A percentile compares a stretch with the other conserved stretches of the same genome.
Conservation (phyloP, 2,113 vertebrate genomes). For the Saccopteryx bilineata region DNA sequence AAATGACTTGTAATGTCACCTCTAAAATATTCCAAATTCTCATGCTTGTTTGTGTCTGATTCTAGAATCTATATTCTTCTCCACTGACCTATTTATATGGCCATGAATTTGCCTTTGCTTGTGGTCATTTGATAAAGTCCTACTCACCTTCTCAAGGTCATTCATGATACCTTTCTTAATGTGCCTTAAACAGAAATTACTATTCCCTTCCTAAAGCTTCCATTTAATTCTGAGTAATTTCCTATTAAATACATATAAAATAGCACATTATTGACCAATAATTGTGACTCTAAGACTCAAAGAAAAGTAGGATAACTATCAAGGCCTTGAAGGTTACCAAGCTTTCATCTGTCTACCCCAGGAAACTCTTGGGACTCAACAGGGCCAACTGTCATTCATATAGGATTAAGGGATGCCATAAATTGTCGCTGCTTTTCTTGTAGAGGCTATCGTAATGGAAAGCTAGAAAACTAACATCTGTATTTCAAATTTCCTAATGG, state of each 20-base stretch:
- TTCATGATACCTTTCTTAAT: neutral
- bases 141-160: neutral
- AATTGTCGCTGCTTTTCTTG: neutral
- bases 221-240: neutral
- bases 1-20: neutral
- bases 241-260: slow-evolving; percentile 12
- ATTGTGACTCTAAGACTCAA: neutral
- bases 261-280: neutral
- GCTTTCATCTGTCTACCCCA: neutral
- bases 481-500: neutral
- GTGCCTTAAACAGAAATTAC: neutral
- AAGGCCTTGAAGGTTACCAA: neutral
- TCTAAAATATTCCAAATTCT: neutral
- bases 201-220: neutral
- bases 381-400: neutral
- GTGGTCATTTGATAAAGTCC: neutral
- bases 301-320: neutral
- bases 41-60: neutral
- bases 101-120: neutral
- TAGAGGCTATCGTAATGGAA: neutral
- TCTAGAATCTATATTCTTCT: slow-evolving; percentile 16
- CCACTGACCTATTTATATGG: neutral
- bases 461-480: neutral
- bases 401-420: neutral
- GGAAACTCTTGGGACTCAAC: neutral